These are phyloP conservation scores for Pseudomyrmex sp. DNA, from an alignment of 1,140 invertebrate species.

Conservation along the genomic window DNA sequence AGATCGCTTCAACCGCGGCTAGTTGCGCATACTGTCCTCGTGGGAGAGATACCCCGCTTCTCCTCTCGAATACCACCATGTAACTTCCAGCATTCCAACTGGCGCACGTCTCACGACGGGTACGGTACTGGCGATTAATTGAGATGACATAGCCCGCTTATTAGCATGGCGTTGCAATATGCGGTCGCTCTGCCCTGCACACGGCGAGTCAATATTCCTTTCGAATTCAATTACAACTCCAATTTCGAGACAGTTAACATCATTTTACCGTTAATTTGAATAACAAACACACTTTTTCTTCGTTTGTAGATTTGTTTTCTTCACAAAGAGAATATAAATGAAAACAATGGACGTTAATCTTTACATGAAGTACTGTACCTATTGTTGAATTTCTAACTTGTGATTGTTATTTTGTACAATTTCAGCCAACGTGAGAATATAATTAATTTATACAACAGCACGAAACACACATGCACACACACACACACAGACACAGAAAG, in stretches of 20 bases:
- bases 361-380: no score
- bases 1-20: slow-evolving; percentile 12
- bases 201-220: slow-evolving; percentile 1
- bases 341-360: no score
- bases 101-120: slow-evolving; percentile 19
- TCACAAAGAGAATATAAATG: not conserved
- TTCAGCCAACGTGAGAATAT: not conserved
- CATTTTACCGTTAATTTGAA: not conserved
- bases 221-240: slow-evolving; percentile 23
- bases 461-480: no score
- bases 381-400: no score
- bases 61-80: not conserved
- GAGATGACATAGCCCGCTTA: slow-evolving; percentile 66
- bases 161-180: slow-evolving; percentile 54
- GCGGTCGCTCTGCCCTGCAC: not conserved
- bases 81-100: slow-evolving; percentile 64
- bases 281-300: not conserved
- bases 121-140: slow-evolving; percentile 63
- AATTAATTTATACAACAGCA: not conserved
- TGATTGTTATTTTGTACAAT: not conserved
- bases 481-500: no score
- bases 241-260: not conserved
- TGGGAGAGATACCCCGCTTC: not conserved
- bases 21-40: slow-evolving; percentile 32
- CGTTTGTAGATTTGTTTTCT: not conserved